Conservation (phyloP, 92 coral and sea anemone genomes). For the Ricordea florida region DNA sequence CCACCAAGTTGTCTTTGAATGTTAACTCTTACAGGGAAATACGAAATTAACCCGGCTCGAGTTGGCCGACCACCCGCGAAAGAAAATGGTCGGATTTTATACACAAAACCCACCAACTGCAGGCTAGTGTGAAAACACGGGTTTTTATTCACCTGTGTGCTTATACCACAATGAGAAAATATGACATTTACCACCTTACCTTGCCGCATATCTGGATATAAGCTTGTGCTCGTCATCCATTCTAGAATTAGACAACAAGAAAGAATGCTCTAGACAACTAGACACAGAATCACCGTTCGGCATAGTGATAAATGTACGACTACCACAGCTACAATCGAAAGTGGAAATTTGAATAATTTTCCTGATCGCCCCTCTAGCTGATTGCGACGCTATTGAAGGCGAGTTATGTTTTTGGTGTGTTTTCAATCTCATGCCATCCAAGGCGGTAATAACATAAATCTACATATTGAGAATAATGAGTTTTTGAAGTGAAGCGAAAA, state of each 20-base stretch:
- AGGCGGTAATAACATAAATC: slow-evolving; percentile 36
- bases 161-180: slow-evolving; percentile 1
- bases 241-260: slow-evolving; percentile 61
- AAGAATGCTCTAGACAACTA: not conserved
- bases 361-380: too few relatives aligned
- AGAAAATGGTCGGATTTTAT: too few relatives aligned
- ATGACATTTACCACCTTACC: slow-evolving; percentile 58
- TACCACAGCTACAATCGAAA: too few relatives aligned
- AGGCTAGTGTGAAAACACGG: not conserved
- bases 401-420: slow-evolving; percentile 5
- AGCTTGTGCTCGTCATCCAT: slow-evolving; percentile 99
- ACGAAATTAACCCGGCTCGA: too few relatives aligned
- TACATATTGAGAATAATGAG: slow-evolving; percentile 39
- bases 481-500: not conserved
- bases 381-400: slow-evolving; percentile 4
- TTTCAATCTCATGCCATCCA: slow-evolving; percentile 8
- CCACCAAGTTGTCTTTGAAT: too few relatives aligned
- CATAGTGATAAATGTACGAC: slow-evolving; percentile 12
- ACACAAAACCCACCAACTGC: not conserved
- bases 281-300: slow-evolving; percentile 20
- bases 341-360: too few relatives aligned
- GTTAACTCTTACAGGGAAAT: too few relatives aligned
- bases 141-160: not conserved
- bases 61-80: too few relatives aligned
- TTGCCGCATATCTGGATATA: slow-evolving; percentile 95